Conservation (phyloP, 2,797 vertebrate genomes). For the Oreochromis mossambicus region DNA sequence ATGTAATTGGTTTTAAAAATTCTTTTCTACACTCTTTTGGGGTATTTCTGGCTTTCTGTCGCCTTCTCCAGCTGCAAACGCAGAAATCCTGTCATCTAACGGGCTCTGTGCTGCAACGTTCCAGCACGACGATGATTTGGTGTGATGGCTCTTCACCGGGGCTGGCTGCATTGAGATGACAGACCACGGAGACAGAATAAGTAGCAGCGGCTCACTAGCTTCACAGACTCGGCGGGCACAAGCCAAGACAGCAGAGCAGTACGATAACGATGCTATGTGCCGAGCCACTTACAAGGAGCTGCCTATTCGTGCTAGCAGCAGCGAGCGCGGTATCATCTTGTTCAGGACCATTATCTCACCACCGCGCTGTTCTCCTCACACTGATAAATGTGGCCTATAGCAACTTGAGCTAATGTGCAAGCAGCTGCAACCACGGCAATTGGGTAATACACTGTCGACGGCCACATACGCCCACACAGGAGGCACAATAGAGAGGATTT, state of each 20-base stretch:
- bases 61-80: constrained; percentile 8
- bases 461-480: constrained; percentile 45
- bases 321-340: constrained; percentile 39
- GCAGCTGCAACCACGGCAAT: constrained; percentile 57
- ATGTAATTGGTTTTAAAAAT: not conserved
- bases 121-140: constrained; percentile 49
- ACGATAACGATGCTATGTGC: constrained; percentile 40
- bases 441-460: constrained; percentile 45
- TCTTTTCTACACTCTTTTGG: not conserved
- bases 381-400: constrained; percentile 52
- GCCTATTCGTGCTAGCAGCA: constrained; percentile 27
- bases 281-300: constrained; percentile 17
- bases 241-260: constrained; percentile 26
- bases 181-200: constrained; percentile 49
- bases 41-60: not conserved
- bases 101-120: constrained; percentile 14
- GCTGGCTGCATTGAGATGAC: constrained; percentile 37
- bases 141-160: constrained; percentile 41
- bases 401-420: constrained; percentile 47
- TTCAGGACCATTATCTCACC: constrained; percentile 62
- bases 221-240: constrained; percentile 26
- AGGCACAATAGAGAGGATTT: constrained; percentile 43
- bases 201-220: constrained; percentile 47
- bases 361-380: constrained; percentile 24
- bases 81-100: constrained; percentile 12